A percentile compares a stretch with the other conserved stretches of the same genome.
Conservation (phyloP, 2,797 vertebrate genomes). For the Microchirus variegatus region DNA sequence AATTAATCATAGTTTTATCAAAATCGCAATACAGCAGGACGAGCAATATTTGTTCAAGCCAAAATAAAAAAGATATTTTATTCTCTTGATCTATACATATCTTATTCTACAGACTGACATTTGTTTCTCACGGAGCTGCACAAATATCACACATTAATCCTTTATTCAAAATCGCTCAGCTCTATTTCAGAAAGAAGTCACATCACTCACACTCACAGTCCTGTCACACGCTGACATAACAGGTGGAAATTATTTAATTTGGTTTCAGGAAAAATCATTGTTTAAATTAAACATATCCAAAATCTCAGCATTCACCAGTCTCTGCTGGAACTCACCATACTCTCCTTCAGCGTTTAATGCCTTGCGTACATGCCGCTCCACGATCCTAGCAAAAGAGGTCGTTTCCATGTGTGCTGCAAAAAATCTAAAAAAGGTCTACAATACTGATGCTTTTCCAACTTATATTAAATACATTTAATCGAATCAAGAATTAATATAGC, state of each 20-base stretch:
- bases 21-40: too few relatives aligned
- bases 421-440: neutral
- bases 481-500: neutral
- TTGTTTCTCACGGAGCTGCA: too few relatives aligned
- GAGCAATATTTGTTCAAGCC: too few relatives aligned
- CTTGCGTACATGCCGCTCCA: constrained; percentile 69
- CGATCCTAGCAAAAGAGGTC: constrained; percentile 62
- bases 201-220: neutral
- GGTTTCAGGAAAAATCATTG: too few relatives aligned
- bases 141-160: too few relatives aligned
- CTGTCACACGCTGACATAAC: neutral
- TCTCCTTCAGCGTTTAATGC: constrained; percentile 51
- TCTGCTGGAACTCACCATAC: constrained; percentile 64
- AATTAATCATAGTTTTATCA: too few relatives aligned
- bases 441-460: neutral
- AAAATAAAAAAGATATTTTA: too few relatives aligned
- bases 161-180: too few relatives aligned
- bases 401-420: constrained; percentile 50
- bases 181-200: neutral
- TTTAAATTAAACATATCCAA: too few relatives aligned
- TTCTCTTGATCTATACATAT: too few relatives aligned
- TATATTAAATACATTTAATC: neutral
- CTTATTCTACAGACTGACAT: too few relatives aligned
- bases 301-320: neutral
- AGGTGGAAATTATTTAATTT: too few relatives aligned